Base-by-base conservation (phyloP, 2,888 invertebrate genomes). In the Ichneumoninae sp. region DNA sequence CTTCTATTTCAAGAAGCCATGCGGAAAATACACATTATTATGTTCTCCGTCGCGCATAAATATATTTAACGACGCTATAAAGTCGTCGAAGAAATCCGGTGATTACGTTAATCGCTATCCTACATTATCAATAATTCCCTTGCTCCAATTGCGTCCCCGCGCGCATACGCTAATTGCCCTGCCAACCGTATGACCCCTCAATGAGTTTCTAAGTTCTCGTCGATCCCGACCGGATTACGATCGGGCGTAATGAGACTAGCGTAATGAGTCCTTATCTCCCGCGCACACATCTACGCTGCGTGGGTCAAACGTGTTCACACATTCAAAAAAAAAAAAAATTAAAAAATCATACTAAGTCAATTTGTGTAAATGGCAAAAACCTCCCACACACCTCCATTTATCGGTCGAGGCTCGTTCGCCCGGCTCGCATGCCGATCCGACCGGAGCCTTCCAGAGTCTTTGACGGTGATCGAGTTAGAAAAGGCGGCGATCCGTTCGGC, bases 391-490 rank as follows among this genome's bases (percentile, higher is more conserved):
- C 44, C 13, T 47, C 44, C 13, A 4, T 47, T 47, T 16, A 47
- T 47, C 44, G 44, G 44, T 47, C 10, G 30, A 22, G 22, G 44
- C n/a, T 22, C 4, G n/a, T 69, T 13, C 2, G 54, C 19, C 19
- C n/a, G 47, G 68, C 50, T 19, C 3, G 52, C 33, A 54, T 40
- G 40, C 40, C 40, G 40, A 30, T 65, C 30, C 47, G 44, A 19
- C 16, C 57, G 47, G 44, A 40, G 69, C 16, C 19, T 30, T 60
- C 65, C 40, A 2, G 54, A 87, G 86, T 87, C 83, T 89, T 89
- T 87, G 87, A 86, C 86, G 83, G 80, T 85, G 88, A 89, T 89
- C 87, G 79, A 87, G 90, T 89, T 88, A 87, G 87, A 89, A 88
- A 85, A 87, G 80, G 83, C 80, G 77, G 47, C 70, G 62, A 75